Percentiles rank a stretch among this genome's conserved stretches.
Conservation (phyloP, 2,888 invertebrate species). For the Hirudinaria manillensis region DNA sequence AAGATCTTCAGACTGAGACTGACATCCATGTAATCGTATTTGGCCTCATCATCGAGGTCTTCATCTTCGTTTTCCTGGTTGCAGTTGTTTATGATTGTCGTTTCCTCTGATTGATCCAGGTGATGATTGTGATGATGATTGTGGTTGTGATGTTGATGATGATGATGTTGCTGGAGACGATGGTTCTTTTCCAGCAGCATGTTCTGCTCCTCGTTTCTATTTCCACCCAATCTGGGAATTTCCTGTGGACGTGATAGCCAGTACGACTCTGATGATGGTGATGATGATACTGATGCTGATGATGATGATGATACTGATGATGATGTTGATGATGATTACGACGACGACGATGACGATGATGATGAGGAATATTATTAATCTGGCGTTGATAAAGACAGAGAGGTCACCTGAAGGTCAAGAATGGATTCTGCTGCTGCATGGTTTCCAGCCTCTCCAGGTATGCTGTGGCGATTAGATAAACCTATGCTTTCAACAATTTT, state of each 20-base stretch:
- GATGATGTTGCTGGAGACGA: no score
- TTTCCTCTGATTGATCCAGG: no score
- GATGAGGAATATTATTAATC: neutral
- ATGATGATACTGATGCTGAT: neutral
- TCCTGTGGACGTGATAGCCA: no score
- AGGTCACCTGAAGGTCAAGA: slow-evolving; percentile 6
- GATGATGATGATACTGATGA: slow-evolving; percentile 16
- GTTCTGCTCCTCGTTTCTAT: no score
- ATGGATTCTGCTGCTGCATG: neutral
- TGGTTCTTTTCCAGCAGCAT: no score
- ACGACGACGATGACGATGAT: neutral
- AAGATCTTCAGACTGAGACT: slow-evolving; percentile 2
- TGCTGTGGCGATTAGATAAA: slow-evolving; percentile 14
- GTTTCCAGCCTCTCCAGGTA: neutral
- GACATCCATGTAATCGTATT: slow-evolving; percentile 14
- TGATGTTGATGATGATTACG: slow-evolving; percentile 9
- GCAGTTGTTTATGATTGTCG: neutral
- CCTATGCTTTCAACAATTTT: neutral
- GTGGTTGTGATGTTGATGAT: no score
- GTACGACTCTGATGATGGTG: neutral
- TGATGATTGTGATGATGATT: no score
- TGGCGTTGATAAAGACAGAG: neutral
- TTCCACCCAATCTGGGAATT: no score
- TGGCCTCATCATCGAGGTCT: slow-evolving; percentile 10
- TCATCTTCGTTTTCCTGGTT: slow-evolving; percentile 6